These are phyloP conservation scores for Ceratina calcarata DNA, from an alignment of 1,140 invertebrate genomes.

Conservation along the genomic window DNA sequence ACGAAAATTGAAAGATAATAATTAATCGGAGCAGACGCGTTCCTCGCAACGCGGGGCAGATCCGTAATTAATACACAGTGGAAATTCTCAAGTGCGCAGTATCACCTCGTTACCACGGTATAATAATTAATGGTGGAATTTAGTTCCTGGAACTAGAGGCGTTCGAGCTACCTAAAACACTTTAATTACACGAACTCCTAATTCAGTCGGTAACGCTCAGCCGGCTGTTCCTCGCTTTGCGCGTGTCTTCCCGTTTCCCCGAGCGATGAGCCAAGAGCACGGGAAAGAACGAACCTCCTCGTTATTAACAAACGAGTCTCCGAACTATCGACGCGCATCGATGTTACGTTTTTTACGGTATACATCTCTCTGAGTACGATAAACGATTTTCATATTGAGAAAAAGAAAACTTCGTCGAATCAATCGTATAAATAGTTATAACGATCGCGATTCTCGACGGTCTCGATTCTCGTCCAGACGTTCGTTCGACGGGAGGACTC, in stretches of 20 bases:
- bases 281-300: background rate
- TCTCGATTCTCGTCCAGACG: too few relatives aligned
- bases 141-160: background rate
- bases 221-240: background rate
- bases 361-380: too few relatives aligned
- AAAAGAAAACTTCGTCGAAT: too few relatives aligned
- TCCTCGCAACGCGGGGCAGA: background rate
- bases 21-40: background rate
- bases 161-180: background rate
- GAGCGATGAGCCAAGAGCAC: too few relatives aligned
- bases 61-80: background rate
- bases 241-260: background rate
- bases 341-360: too few relatives aligned
- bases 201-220: too few relatives aligned
- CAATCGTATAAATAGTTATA: too few relatives aligned
- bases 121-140: constrained; percentile 11
- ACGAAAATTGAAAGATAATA: background rate
- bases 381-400: too few relatives aligned
- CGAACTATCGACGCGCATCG: too few relatives aligned
- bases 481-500: too few relatives aligned
- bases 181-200: background rate
- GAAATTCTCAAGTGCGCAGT: background rate
- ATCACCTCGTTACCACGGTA: background rate
- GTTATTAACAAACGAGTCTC: too few relatives aligned
- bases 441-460: too few relatives aligned